Evolutionary conservation across 2,888 invertebrate genomes (phyloP).

Genomic region (Thumatha senex): DNA sequence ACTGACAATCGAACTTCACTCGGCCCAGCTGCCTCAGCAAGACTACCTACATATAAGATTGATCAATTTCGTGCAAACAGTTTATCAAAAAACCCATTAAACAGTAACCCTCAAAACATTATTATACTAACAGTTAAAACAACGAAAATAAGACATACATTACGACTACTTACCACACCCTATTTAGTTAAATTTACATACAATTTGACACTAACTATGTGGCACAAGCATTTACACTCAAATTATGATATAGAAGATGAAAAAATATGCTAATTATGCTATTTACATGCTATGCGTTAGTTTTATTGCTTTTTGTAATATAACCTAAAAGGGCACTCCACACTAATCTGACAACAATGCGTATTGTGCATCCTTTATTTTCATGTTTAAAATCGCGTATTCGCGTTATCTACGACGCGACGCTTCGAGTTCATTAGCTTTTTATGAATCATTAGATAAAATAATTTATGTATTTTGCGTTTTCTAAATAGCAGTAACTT

Average conservation of each 20-base stretch:
- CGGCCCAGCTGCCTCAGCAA: too few relatives aligned
- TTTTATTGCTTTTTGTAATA: slow-evolving; percentile 18
- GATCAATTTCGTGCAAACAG: too few relatives aligned
- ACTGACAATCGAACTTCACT: too few relatives aligned
- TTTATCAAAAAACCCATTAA: too few relatives aligned
- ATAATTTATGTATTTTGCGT: background rate
- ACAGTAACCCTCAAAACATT: too few relatives aligned
- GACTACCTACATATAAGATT: too few relatives aligned
- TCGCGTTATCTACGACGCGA: slow-evolving; percentile 10
- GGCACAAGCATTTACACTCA: slow-evolving; percentile 30
- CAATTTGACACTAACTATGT: slow-evolving; percentile 24
- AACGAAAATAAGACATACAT: slow-evolving; percentile 7
- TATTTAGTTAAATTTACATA: slow-evolving; percentile 33
- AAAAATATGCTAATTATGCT: slow-evolving; percentile 41
- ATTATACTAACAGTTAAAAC: background rate
- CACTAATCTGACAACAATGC: slow-evolving; percentile 1
- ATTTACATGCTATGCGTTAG: slow-evolving; percentile 31
- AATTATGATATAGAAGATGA: slow-evolving; percentile 37
- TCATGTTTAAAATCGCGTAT: slow-evolving; percentile 17
- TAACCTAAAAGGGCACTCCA: slow-evolving; percentile 6
- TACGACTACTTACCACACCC: slow-evolving; percentile 22
- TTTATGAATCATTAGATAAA: slow-evolving; percentile 1
- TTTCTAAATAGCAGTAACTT: background rate
- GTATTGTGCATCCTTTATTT: background rate
- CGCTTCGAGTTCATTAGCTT: slow-evolving; percentile 12